Percentiles rank a stretch among this genome's conserved stretches.
phyloP scores from a whole-genome alignment of 2,888 invertebrate genomes.

The Colletes collaris region DNA sequence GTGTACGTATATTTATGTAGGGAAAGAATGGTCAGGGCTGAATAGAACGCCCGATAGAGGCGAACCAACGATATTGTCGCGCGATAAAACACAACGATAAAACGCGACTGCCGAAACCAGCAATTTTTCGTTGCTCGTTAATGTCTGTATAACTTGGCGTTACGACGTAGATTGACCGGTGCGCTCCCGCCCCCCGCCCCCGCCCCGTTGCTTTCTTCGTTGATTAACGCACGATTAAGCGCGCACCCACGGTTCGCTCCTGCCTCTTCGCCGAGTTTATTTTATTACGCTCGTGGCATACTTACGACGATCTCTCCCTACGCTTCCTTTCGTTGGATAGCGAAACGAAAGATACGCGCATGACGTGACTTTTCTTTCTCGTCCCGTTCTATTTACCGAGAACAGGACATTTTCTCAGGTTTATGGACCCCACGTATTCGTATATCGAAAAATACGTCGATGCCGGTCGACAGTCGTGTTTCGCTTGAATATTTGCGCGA shows the following conservation, averaged over 20 bases:
- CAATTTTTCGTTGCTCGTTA: too few relatives aligned
- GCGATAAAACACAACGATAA: too few relatives aligned
- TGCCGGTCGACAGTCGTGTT: background rate
- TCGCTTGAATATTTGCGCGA: conserved; percentile 44
- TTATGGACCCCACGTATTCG: too few relatives aligned
- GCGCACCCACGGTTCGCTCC: conserved; percentile 51
- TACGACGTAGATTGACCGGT: conserved; percentile 25
- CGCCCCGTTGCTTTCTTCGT: conserved; percentile 10
- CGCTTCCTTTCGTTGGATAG: background rate
- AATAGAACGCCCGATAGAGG: too few relatives aligned
- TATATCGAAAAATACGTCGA: background rate
- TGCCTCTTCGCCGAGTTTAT: conserved; percentile 20
- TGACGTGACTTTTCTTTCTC: too few relatives aligned
- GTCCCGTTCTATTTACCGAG: too few relatives aligned
- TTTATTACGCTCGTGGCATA: conserved; percentile 47
- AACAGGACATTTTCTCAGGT: too few relatives aligned
- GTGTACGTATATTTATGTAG: too few relatives aligned
- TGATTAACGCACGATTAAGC: conserved; percentile 55
- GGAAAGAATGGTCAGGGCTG: too few relatives aligned
- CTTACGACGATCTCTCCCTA: conserved; percentile 21
- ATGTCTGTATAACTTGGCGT: too few relatives aligned
- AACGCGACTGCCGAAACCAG: too few relatives aligned
- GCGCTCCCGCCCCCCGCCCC: background rate
- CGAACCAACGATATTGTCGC: too few relatives aligned
- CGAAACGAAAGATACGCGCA: background rate